Percentiles rank a stretch among this genome's conserved stretches.
Evolutionary conservation across 2,888 invertebrate genomes (phyloP).

Genomic region (Eupelmus urozonus): DNA sequence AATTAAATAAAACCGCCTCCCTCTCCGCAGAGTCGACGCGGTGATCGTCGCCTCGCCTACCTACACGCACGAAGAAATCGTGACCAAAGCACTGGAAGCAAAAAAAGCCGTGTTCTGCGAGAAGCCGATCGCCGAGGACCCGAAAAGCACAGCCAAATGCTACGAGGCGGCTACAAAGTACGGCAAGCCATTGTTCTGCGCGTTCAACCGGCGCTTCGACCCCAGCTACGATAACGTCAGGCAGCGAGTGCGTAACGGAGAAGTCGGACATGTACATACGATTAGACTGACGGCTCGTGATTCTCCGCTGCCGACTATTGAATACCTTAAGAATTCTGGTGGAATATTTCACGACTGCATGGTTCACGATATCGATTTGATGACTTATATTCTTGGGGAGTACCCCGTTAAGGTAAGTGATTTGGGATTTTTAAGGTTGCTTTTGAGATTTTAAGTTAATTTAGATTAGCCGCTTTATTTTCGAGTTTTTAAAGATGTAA

Average conservation of each 20-base stretch:
- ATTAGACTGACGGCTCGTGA: constrained; percentile 83
- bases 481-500: too few relatives aligned
- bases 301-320: constrained; percentile 82
- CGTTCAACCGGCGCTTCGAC: constrained; percentile 85
- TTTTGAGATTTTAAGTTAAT: too few relatives aligned
- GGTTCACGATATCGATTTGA: constrained; percentile 84
- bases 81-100: constrained; percentile 78
- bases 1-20: not conserved
- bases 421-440: too few relatives aligned
- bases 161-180: constrained; percentile 80
- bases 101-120: constrained; percentile 85
- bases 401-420: constrained; percentile 80
- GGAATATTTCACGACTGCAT: constrained; percentile 85
- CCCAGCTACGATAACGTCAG: constrained; percentile 80
- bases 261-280: constrained; percentile 82
- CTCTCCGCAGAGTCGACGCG: constrained; percentile 76
- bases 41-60: constrained; percentile 82
- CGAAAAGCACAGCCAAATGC: constrained; percentile 79
- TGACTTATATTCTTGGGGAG: constrained; percentile 83
- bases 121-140: constrained; percentile 83
- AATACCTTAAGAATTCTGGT: constrained; percentile 82
- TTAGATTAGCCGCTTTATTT: too few relatives aligned
- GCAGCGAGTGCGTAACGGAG: constrained; percentile 79
- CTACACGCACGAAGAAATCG: constrained; percentile 80
- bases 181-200: constrained; percentile 81